Percentiles rank a stretch among this genome's conserved stretches.
phyloP scores from a whole-genome alignment of 2,888 invertebrate species.

The Leptopilina syphax region DNA sequence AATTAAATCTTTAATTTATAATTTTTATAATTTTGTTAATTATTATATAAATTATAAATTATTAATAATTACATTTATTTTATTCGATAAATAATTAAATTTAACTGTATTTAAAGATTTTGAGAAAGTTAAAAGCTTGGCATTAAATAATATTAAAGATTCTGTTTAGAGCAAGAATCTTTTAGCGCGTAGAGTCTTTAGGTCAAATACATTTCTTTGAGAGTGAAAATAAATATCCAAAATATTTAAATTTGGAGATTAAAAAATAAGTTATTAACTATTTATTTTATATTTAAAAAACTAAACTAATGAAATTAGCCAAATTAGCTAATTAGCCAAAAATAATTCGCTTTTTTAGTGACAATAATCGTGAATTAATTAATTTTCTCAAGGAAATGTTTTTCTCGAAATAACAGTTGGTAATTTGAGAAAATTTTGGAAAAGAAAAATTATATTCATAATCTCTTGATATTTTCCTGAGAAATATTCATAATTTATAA shows the following conservation, averaged over 20 bases:
- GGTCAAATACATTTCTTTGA: conserved; percentile 1
- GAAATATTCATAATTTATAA: neutral
- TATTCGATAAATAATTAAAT: too few relatives aligned
- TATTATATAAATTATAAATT: too few relatives aligned
- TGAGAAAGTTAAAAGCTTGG: conserved; percentile 27
- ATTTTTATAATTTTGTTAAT: too few relatives aligned
- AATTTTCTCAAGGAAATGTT: conserved; percentile 18
- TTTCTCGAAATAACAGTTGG: neutral
- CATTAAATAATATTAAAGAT: neutral
- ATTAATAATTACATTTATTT: too few relatives aligned
- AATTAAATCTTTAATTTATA: too few relatives aligned
- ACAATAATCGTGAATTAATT: too few relatives aligned
- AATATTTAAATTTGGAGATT: neutral
- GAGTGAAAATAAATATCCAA: neutral
- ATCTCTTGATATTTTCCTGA: conserved; percentile 62
- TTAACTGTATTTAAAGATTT: too few relatives aligned
- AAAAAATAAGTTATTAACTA: neutral
- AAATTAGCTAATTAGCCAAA: too few relatives aligned
- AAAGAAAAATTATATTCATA: conserved; percentile 51
- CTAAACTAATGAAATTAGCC: too few relatives aligned
- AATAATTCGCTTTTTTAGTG: too few relatives aligned
- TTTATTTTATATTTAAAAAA: neutral
- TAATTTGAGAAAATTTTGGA: conserved; percentile 47
- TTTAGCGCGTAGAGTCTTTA: neutral
- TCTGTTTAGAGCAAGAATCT: conserved; percentile 19